A percentile compares a stretch with the other conserved stretches of the same genome.
phyloP scores from a whole-genome alignment of 2,797 vertebrate genomes.

The Takifugu rubripes region DNA sequence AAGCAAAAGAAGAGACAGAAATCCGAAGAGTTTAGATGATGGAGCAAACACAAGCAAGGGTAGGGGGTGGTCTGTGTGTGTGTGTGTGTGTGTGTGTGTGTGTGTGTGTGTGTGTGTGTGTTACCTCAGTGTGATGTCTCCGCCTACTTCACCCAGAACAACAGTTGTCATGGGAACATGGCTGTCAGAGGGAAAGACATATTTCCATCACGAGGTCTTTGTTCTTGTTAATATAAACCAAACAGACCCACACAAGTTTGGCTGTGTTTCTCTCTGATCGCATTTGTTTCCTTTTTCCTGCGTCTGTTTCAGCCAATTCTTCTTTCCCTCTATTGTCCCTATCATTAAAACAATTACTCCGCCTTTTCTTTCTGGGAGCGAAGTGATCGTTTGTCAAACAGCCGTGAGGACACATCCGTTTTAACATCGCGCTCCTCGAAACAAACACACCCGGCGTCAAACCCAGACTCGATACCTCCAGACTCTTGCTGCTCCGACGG shows the following conservation, averaged over 20 bases:
- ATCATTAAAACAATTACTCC: too few species aligned
- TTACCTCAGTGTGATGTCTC: slow-evolving; percentile 34
- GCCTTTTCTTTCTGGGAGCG: not conserved
- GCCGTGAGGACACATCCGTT: too few species aligned
- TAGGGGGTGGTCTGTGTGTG: too few species aligned
- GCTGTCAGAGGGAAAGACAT: slow-evolving; percentile 61
- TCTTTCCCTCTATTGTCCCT: not conserved
- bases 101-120: slow-evolving; percentile 8
- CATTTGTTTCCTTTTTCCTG: not conserved
- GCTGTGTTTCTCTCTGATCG: slow-evolving; percentile 32
- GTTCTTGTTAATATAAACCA: slow-evolving; percentile 51
- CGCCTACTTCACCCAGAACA: slow-evolving; percentile 54
- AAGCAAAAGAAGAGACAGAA: slow-evolving; percentile 9
- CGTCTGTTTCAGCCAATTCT: slow-evolving; percentile 1
- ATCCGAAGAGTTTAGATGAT: slow-evolving; percentile 31
- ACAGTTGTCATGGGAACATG: slow-evolving; percentile 65
- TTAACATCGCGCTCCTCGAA: too few species aligned
- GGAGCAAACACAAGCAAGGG: not conserved
- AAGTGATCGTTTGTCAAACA: not conserved
- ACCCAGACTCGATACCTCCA: too few species aligned
- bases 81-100: slow-evolving; percentile 3
- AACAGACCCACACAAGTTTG: slow-evolving; percentile 25
- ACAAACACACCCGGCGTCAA: too few species aligned
- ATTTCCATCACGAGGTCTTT: slow-evolving; percentile 58
- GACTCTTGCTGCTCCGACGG: too few species aligned